A percentile compares a stretch with the other conserved stretches of the same genome.
phyloP scores from a whole-genome alignment of 2,113 vertebrate species.

The Oreochromis spilurus region DNA sequence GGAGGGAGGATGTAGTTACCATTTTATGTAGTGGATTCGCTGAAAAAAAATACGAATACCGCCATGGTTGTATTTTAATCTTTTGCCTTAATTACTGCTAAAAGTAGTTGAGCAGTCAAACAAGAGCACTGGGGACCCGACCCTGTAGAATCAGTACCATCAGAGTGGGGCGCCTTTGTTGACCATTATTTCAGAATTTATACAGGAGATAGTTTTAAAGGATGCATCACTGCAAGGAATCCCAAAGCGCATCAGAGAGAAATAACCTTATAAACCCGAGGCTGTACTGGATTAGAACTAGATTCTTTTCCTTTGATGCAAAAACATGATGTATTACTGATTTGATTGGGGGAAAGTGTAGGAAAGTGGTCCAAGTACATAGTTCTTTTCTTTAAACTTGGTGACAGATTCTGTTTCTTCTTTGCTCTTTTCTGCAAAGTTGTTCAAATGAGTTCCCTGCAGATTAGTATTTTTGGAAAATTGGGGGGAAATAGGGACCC shows the following conservation, averaged over 20 bases:
- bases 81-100: background rate
- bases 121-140: background rate
- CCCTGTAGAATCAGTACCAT: background rate
- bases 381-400: background rate
- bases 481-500: background rate
- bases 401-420: background rate
- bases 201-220: background rate
- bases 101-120: background rate
- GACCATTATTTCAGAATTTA: background rate
- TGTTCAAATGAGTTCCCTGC: background rate
- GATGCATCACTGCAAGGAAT: background rate
- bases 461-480: background rate
- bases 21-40: fast-evolving
- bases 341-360: background rate
- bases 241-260: background rate
- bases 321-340: background rate
- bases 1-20: background rate
- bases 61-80: fast-evolving
- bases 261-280: background rate
- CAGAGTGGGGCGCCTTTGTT: background rate
- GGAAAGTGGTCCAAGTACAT: background rate
- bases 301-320: background rate
- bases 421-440: background rate
- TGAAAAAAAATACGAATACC: background rate
- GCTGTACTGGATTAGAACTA: background rate